A percentile compares a stretch with the other conserved stretches of the same genome.
These are phyloP conservation scores for Paragorgia papillata DNA, from an alignment of 92 coral and sea anemone genomes.

Conservation along the genomic window DNA sequence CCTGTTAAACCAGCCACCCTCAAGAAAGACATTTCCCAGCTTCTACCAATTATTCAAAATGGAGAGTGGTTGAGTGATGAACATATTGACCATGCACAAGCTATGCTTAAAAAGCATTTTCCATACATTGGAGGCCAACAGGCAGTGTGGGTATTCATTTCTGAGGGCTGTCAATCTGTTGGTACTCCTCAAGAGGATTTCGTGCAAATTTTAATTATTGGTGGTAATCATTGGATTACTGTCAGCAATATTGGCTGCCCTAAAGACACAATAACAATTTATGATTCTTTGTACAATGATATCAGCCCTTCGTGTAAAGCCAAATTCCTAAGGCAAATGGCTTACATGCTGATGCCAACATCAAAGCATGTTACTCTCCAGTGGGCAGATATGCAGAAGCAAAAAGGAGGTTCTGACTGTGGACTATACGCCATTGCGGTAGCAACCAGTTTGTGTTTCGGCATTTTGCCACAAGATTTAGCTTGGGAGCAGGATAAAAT, in stretches of 20 bases:
- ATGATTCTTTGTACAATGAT: conserved; percentile 9
- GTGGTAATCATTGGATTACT: neutral
- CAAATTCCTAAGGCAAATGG: neutral
- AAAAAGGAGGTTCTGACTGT: neutral
- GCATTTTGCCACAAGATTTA: neutral
- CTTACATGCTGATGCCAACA: neutral
- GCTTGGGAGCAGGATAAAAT: conserved; percentile 4
- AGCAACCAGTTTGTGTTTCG: conserved; percentile 13
- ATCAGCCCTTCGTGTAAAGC: neutral
- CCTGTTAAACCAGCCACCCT: conserved; percentile 4
- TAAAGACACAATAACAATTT: neutral
- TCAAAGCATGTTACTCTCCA: neutral
- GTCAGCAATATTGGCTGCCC: neutral
- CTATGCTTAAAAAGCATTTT: conserved; percentile 26
- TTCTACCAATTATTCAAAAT: neutral
- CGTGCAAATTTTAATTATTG: neutral
- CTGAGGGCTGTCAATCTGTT: conserved; percentile 11
- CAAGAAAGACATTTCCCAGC: neutral
- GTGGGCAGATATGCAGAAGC: conserved; percentile 21
- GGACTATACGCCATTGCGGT: conserved; percentile 18
- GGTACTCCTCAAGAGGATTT: conserved; percentile 24
- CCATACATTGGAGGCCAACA: conserved; percentile 17
- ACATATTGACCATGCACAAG: conserved; percentile 18
- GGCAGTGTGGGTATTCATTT: conserved; percentile 12
- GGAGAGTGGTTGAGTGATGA: neutral